Conservation (phyloP, 2,888 invertebrate genomes). For the Acanthosepion pharaonis region DNA sequence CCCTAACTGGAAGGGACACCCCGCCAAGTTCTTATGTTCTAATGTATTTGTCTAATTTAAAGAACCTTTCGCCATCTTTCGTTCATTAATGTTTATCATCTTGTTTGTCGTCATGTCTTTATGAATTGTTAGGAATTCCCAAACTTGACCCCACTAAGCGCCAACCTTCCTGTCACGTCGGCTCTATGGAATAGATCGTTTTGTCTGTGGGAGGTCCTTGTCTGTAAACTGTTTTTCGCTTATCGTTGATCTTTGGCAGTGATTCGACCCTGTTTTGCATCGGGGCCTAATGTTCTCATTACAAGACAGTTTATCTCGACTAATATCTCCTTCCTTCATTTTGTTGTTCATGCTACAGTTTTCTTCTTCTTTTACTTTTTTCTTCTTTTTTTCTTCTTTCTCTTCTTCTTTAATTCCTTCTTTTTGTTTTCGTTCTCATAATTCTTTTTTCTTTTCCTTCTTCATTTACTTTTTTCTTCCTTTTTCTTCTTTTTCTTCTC, state of each 20-base stretch:
- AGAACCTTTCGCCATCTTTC: too few species aligned
- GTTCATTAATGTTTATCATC: too few species aligned
- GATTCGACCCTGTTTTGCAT: not conserved
- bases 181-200: not conserved
- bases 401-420: too few species aligned
- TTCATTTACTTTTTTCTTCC: not conserved
- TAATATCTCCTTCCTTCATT: not conserved
- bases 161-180: not conserved
- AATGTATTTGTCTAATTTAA: too few species aligned
- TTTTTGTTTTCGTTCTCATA: too few species aligned
- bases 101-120: too few species aligned
- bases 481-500: not conserved
- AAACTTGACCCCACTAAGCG: too few species aligned
- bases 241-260: not conserved
- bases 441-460: not conserved
- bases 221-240: not conserved
- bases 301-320: not conserved
- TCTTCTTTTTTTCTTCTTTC: not conserved
- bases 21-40: too few species aligned
- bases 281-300: not conserved
- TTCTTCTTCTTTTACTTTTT: not conserved
- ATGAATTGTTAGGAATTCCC: too few species aligned
- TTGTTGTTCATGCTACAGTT: too few species aligned
- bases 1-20: too few species aligned
- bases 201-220: conserved; percentile 21